Percentiles rank a stretch among this genome's conserved stretches.
Conservation (phyloP, 1,140 invertebrate genomes). For the Heliconius nattereri region DNA sequence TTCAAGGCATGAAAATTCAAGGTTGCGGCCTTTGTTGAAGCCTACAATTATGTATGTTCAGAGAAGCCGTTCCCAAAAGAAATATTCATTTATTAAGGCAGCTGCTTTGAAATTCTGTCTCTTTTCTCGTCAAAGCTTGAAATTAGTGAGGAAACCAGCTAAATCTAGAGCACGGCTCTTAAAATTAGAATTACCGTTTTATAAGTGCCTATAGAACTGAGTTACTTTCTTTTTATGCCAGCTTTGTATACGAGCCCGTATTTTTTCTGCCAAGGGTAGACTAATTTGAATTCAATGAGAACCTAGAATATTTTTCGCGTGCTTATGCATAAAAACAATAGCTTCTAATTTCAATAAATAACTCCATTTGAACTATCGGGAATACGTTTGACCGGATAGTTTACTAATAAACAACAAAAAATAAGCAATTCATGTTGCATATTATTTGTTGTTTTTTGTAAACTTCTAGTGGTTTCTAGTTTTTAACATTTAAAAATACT, state of each 20-base stretch:
- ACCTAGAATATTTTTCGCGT: neutral
- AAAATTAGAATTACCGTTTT: no score
- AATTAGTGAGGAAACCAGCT: neutral
- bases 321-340: neutral
- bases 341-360: neutral
- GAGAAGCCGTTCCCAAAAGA: slow-evolving; percentile 10
- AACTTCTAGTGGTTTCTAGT: no score
- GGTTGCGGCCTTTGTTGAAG: neutral
- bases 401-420: no score
- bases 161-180: neutral
- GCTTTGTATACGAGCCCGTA: no score
- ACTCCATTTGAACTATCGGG: neutral
- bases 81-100: slow-evolving; percentile 5
- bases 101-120: slow-evolving; percentile 6
- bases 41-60: slow-evolving; percentile 6
- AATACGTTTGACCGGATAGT: no score
- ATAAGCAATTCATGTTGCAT: no score
- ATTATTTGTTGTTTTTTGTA: no score
- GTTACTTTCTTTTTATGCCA: neutral
- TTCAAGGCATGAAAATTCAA: slow-evolving; percentile 11
- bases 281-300: neutral
- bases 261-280: neutral
- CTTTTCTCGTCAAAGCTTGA: slow-evolving; percentile 12
- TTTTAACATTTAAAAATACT: no score
- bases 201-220: no score